Evolutionary conservation across 92 coral and sea anemone species (phyloP), one percentile per base, ranked within the genome.

Genomic region (Galaxea fascicularis): DNA sequence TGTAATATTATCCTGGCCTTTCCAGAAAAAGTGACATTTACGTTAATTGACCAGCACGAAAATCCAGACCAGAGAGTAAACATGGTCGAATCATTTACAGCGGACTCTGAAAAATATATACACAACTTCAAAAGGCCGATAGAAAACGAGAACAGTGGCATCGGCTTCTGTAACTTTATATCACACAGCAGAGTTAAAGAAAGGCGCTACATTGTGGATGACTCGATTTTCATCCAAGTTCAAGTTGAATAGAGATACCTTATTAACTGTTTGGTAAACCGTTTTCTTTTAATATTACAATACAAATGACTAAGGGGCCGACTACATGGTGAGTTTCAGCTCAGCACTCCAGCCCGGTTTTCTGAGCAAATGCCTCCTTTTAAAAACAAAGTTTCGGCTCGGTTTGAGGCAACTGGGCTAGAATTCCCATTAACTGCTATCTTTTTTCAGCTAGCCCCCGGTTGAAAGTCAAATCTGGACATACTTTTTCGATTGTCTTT

Each of bases 151-250:
- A 22, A 22, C 31, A 4, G 0, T 62, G 66, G 30, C 9, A 9
- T 0, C 14, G 66, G 66, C 66, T 62, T 60, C 30, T 0, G 8
- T 62, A 1, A 25, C 22, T 62, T 62, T 62, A 13, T 62, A 62
- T 62, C 66, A 27, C 66, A 22, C 24, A 21, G 20, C 20, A 62
- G 12, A 20, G 45, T 89, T 12, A 62, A 71, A 21, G 31, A 46
- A 62, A 81, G 83, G 45, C 51, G 63, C 10, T 89, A 83, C 81
- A 54, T 84, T 58, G 85, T 84, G 25, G 89, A 84, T 8, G 82
- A 86, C 41, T 41, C 85, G 6, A 41, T 89, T 4, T 77, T 71
- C 41, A 58, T 89, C 58, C 75, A 65, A 54, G 49, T 74, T 66
- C 74, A 74, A 29, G 73, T 82, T 18, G 57, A 4, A 24, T 39